These are phyloP conservation scores for Spea hammondii DNA, from an alignment of 2,797 vertebrate genomes.

Conservation along the genomic window DNA sequence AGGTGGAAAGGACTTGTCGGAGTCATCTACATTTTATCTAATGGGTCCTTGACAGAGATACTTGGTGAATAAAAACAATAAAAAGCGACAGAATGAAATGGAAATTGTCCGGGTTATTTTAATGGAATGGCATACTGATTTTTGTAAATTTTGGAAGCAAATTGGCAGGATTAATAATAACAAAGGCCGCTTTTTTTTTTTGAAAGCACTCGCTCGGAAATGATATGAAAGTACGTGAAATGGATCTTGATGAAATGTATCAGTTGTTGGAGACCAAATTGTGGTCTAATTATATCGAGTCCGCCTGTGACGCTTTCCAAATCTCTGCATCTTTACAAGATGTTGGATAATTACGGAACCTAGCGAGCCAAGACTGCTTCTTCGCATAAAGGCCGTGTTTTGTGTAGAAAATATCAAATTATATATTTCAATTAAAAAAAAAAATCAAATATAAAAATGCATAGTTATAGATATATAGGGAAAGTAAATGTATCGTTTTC, in stretches of 20 bases:
- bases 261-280: background rate
- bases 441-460: no score
- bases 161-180: conserved; percentile 9
- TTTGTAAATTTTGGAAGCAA: conserved; percentile 9
- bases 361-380: no score
- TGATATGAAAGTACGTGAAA: background rate
- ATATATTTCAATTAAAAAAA: no score
- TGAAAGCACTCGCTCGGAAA: background rate
- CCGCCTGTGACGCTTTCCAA: no score
- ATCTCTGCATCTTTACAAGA: no score
- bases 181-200: background rate
- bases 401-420: no score
- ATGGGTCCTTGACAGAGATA: background rate
- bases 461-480: no score
- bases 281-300: background rate
- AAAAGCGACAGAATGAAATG: conserved; percentile 6
- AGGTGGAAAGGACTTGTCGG: background rate
- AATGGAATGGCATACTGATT: background rate
- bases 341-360: no score
- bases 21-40: background rate
- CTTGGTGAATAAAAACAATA: conserved; percentile 1
- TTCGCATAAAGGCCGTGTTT: no score
- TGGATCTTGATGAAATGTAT: background rate
- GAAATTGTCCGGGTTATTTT: background rate
- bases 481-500: no score